A percentile compares a stretch with the other conserved stretches of the same genome.
Conservation (phyloP, 1,140 invertebrate species). For the Drosophila ohnishii region DNA sequence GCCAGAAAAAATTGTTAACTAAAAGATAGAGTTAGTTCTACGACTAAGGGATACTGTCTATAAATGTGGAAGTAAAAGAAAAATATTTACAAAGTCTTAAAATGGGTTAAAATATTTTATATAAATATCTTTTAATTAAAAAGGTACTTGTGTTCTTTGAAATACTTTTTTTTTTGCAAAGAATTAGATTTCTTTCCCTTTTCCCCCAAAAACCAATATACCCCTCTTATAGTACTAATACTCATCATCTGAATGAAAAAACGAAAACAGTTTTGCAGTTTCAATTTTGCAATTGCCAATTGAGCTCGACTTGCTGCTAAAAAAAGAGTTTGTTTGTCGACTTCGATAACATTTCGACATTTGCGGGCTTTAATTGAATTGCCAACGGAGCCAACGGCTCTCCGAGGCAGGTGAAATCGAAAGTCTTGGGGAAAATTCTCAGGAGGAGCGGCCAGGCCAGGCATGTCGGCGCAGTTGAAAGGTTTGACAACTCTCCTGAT, state of each 20-base stretch:
- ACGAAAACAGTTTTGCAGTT: conserved; percentile 44
- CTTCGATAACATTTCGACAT: conserved; percentile 72
- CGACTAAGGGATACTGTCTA: conserved; percentile 1
- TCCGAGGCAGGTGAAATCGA: conserved; percentile 42
- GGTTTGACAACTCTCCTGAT: conserved; percentile 3
- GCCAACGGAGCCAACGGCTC: conserved; percentile 25
- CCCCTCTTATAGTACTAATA: neutral
- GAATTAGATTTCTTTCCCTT: neutral
- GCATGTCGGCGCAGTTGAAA: conserved; percentile 8
- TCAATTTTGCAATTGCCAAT: conserved; percentile 60
- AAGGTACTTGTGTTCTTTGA: too few species aligned
- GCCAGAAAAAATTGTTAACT: conserved; percentile 4
- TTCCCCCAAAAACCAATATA: neutral
- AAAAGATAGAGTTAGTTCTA: neutral
- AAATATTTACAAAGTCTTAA: too few species aligned
- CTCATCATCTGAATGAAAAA: conserved; percentile 5
- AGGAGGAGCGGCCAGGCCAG: neutral
- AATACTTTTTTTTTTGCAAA: neutral
- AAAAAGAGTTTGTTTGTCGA: conserved; percentile 42
- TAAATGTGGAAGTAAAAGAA: too few species aligned
- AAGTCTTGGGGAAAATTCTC: conserved; percentile 32
- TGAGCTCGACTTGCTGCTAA: conserved; percentile 39
- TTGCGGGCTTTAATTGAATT: conserved; percentile 52
- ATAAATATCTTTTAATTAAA: too few species aligned
- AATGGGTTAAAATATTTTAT: neutral